These are phyloP conservation scores for Diphyllodes magnificus DNA, from an alignment of 2,113 vertebrate genomes.

Conservation along the genomic window DNA sequence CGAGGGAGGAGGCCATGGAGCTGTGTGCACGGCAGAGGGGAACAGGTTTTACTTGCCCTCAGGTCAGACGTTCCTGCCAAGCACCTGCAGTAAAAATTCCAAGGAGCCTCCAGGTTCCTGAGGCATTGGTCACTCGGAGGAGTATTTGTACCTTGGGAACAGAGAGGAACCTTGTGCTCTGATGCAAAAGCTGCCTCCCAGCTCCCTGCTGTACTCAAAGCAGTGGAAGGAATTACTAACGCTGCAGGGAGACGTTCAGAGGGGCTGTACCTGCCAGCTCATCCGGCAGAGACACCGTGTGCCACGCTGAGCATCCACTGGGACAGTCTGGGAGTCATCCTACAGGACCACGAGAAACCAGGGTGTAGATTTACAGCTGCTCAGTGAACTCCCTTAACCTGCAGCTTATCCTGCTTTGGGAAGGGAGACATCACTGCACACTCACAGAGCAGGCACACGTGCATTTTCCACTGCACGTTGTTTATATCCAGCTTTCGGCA, in stretches of 20 bases:
- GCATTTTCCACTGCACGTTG: neutral
- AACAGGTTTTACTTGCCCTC: slow-evolving; percentile 59
- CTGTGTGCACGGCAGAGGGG: neutral
- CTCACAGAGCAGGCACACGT: neutral
- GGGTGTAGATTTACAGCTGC: neutral
- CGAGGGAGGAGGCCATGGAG: neutral
- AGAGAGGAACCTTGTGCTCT: neutral
- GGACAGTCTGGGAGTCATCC: neutral
- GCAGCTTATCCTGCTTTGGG: neutral
- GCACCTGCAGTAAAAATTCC: slow-evolving; percentile 41
- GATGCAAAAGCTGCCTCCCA: neutral
- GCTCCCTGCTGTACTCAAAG: neutral
- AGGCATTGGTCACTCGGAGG: neutral
- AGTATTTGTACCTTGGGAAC: neutral
- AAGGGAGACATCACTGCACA: neutral
- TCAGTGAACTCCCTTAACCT: neutral
- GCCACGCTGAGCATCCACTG: neutral
- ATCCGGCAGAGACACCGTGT: neutral
- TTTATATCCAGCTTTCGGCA: neutral
- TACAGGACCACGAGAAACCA: neutral
- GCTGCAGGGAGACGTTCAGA: neutral
- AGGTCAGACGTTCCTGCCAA: neutral
- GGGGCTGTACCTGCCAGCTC: neutral
- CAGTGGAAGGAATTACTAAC: neutral
- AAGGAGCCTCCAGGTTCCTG: neutral